These are phyloP conservation scores for Andricus grossulariae DNA, from an alignment of 1,140 invertebrate genomes.

Conservation along the genomic window DNA sequence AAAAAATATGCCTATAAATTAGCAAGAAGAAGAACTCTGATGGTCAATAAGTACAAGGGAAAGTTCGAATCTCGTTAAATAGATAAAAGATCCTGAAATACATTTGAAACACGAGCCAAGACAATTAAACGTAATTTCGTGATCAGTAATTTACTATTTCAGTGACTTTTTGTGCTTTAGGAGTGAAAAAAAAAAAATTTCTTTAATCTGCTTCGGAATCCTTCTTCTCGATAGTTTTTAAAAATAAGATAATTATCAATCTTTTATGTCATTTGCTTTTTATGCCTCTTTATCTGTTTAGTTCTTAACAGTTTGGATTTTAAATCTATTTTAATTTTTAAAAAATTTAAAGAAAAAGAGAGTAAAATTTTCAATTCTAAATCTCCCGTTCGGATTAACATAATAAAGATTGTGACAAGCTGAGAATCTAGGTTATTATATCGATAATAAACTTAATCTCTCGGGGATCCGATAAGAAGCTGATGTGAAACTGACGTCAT, in stretches of 20 bases:
- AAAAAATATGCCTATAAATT: slow-evolving; percentile 1
- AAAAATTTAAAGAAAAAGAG: too few species aligned
- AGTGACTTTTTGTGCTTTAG: not conserved
- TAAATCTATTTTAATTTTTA: too few species aligned
- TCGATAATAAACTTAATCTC: too few species aligned
- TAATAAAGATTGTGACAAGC: too few species aligned
- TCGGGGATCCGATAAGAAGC: too few species aligned
- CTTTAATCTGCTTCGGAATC: not conserved
- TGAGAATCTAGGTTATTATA: too few species aligned
- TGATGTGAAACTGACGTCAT: too few species aligned
- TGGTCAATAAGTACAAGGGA: slow-evolving; percentile 6
- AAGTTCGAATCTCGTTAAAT: slow-evolving; percentile 5
- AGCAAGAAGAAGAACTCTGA: slow-evolving; percentile 6
- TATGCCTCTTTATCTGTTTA: too few species aligned
- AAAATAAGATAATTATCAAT: not conserved
- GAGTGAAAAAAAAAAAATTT: not conserved
- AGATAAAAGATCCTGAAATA: not conserved
- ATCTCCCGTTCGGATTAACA: too few species aligned
- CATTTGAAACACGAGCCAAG: not conserved
- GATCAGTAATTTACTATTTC: not conserved
- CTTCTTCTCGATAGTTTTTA: not conserved
- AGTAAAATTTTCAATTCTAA: too few species aligned
- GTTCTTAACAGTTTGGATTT: too few species aligned
- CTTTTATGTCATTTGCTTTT: too few species aligned
- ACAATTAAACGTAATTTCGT: not conserved